A percentile compares a stretch with the other conserved stretches of the same genome.
These are phyloP conservation scores for Enteromius afrohamiltoni DNA, from an alignment of 2,797 vertebrate species.

Conservation along the genomic window DNA sequence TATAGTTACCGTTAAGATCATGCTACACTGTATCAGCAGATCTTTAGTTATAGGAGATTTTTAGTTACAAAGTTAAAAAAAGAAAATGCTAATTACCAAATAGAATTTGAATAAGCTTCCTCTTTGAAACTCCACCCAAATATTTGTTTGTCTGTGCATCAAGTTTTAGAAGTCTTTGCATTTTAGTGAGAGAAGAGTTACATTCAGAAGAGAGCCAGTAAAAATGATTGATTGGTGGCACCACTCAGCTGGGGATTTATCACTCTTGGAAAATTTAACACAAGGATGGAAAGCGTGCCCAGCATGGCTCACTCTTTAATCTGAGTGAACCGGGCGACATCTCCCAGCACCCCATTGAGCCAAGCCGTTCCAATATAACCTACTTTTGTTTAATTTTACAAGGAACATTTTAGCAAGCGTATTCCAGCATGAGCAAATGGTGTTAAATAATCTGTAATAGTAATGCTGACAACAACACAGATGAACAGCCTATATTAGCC, in stretches of 20 bases:
- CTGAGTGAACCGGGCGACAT: slow-evolving; percentile 64
- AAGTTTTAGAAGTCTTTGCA: slow-evolving; percentile 25
- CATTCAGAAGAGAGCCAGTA: slow-evolving; percentile 54
- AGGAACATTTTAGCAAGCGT: not conserved
- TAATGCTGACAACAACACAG: not conserved
- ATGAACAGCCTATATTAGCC: not conserved
- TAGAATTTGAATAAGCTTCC: not conserved
- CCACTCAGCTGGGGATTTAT: slow-evolving; percentile 74
- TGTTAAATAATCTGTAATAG: not conserved
- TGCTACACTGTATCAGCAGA: not conserved
- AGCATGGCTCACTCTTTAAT: slow-evolving; percentile 71
- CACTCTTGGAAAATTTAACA: slow-evolving; percentile 73
- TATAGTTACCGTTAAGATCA: not conserved
- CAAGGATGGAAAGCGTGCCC: slow-evolving; percentile 63
- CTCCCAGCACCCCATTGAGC: slow-evolving; percentile 35
- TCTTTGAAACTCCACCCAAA: not conserved
- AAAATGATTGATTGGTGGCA: slow-evolving; percentile 73
- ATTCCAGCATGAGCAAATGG: not conserved
- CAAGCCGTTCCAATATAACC: not conserved
- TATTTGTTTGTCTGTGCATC: slow-evolving; percentile 16
- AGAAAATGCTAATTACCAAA: not conserved
- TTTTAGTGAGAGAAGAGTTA: slow-evolving; percentile 51
- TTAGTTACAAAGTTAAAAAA: not conserved
- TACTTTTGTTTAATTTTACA: not conserved
- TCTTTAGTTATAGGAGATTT: not conserved